Percentiles rank a stretch among this genome's conserved stretches.
Conservation (phyloP, 2,113 vertebrate genomes). For the Prunella fulvescens region DNA sequence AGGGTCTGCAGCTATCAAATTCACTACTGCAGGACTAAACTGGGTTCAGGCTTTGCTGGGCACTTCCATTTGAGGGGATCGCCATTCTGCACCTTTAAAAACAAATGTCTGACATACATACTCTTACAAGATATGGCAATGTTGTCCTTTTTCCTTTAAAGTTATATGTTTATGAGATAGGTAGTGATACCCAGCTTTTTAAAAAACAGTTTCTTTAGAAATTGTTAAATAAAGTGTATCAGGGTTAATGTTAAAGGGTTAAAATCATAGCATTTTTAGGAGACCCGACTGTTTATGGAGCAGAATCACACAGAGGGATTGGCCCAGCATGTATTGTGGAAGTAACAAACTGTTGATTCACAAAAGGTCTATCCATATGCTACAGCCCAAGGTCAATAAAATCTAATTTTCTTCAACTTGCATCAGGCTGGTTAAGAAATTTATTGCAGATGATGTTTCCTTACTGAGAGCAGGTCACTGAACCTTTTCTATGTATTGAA, state of each 20-base stretch:
- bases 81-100: not conserved
- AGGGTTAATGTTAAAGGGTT: not conserved
- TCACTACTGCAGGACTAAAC: not conserved
- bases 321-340: not conserved
- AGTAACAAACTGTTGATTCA: conserved; percentile 16
- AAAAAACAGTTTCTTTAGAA: not conserved
- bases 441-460: not conserved
- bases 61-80: not conserved
- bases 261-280: not conserved
- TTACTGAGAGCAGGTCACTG: not conserved
- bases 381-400: conserved; percentile 20
- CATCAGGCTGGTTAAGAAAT: not conserved
- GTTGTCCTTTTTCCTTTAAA: not conserved
- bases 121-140: not conserved
- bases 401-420: conserved; percentile 21
- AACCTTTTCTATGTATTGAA: conserved; percentile 13
- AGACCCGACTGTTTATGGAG: not conserved
- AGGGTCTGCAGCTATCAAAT: not conserved
- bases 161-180: not conserved
- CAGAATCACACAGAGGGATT: not conserved
- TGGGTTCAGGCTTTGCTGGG: not conserved
- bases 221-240: not conserved
- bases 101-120: not conserved
- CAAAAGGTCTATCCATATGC: not conserved
- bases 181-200: not conserved